Evolutionary conservation across 1,140 invertebrate species (phyloP), one percentile per base, ranked within the genome.

Genomic region (Drosophila elegans): DNA sequence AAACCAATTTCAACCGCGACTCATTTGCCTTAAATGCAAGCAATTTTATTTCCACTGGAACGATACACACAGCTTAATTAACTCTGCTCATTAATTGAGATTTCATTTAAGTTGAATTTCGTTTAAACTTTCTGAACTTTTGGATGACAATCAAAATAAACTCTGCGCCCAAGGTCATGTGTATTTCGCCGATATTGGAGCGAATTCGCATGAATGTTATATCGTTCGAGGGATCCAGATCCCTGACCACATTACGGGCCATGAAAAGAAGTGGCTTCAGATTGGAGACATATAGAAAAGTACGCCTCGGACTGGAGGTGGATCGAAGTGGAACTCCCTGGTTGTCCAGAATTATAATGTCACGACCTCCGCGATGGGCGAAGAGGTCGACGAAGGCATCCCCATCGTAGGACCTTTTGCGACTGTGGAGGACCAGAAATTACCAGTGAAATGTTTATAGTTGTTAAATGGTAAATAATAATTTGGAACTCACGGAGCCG

Each of bases 191-290:
- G 78, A 97, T 97, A 82, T 97, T 97, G 53, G 97, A 97, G 71
- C 97, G 94, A 39, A 99, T 95, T 13, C 98, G 94, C 21, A 99
- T 91, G 78, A 97, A 97, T 1, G 95, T 96, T n/a, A 97, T 93
- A 78, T 97, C 96, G 91, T 97, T 97, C 2, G 94, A 93, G n/a
- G 95, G 95, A 89, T 97, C 96, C 73, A 97, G 86, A 66, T 97
- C 96, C 75, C 96, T 92, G 0, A 97, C 95, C 36, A 95, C 95
- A 67, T 94, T 94, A 42, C 95, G 94, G 4, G 96, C 95, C 92
- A 96, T 96, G 4, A 95, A 94, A 3, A 95, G 93, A 21, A 97
- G 91, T 3, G 95, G 71, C 6, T 63, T 54, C 11, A 88, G 45
- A 2, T 60, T 54, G 0, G 29, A 2, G 0, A 74, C 72, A 21